phyloP scores from a whole-genome alignment of 2,113 vertebrate species.

The Boulengeromyrus knoepffleri region DNA sequence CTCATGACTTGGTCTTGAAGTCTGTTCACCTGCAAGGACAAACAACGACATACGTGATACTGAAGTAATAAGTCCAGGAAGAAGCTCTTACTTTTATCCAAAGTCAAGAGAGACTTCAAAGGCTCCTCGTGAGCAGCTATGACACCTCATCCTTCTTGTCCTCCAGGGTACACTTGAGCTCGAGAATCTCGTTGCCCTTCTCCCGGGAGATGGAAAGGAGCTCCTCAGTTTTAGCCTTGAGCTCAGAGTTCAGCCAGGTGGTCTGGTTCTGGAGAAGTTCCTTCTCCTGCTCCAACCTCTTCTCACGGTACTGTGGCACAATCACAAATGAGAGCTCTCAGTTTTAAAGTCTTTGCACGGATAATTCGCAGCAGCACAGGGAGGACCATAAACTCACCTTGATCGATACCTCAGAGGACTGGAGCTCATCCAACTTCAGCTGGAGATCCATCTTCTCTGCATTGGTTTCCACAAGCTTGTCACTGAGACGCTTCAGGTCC shows the following conservation, averaged over 20 bases:
- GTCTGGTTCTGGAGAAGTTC: conserved; percentile 81
- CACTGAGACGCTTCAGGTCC: conserved; percentile 79
- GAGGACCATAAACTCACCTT: conserved; percentile 57
- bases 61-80: background rate
- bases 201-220: conserved; percentile 72
- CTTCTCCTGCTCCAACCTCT: conserved; percentile 87
- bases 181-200: conserved; percentile 82
- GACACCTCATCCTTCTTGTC: conserved; percentile 82
- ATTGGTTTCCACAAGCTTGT: conserved; percentile 79
- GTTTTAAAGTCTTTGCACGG: background rate
- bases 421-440: conserved; percentile 83
- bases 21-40: conserved; percentile 61
- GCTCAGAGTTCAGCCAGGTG: conserved; percentile 74
- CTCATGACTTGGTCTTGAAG: conserved; percentile 73
- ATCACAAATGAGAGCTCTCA: background rate
- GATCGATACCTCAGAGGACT: conserved; percentile 79
- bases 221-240: conserved; percentile 89
- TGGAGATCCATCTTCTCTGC: conserved; percentile 81
- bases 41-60: background rate
- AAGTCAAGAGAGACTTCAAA: background rate
- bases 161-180: conserved; percentile 75
- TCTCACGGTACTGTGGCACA: conserved; percentile 75
- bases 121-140: background rate
- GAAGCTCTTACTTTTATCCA: background rate
- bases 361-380: background rate